Evolutionary conservation across 1,140 invertebrate genomes (phyloP), one percentile per base, ranked within the genome.

Genomic region (Atopsyche davidsoni): DNA sequence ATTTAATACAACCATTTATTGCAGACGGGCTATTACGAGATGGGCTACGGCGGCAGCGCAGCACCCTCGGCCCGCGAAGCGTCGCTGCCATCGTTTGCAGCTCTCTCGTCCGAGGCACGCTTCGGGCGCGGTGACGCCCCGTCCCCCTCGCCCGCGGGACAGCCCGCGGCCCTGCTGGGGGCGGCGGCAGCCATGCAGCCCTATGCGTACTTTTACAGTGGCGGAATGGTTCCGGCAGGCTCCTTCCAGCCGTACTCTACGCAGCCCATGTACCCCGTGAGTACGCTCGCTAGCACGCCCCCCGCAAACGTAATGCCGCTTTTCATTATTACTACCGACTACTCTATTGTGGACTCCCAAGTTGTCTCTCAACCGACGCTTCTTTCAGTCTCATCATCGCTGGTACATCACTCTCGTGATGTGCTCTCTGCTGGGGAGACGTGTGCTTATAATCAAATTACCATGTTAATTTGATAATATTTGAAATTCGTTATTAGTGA

Each of bases 141-240:
- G 13, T 55, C 49, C 21, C 51, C 55, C 3, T 42, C 46, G 6
- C 63, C 57, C 50, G 62, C 57, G 34, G 35, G 0, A 22, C 44
- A 4, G 31, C 31, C 24, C 7, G 24, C 24, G 3, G 28, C 75
- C 6, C 75, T 79, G 65, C 73, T 79, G 62, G 78, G 79, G 62
- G 69, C 75, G 4, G 70, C 73, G 11, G 42, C 46, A 1, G 28
- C 43, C 58, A 63, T 70, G 62, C 67, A 66, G 58, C 43, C 47
- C 7, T 85, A 85, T 61, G 79, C 82, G 40, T 86, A 85, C 61
- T 85, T 83, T 64, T 85, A 85, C 66, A 73, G 77, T 49, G 75
- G 75, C 52, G 74, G 79, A 65, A 75, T 85, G 60, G 77, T 82
- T 73, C 78, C 80, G 39, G 81, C 81, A 54, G 79, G 86, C 57